phyloP scores from a whole-genome alignment of 2,113 vertebrate genomes.

The Agelaius tricolor region DNA sequence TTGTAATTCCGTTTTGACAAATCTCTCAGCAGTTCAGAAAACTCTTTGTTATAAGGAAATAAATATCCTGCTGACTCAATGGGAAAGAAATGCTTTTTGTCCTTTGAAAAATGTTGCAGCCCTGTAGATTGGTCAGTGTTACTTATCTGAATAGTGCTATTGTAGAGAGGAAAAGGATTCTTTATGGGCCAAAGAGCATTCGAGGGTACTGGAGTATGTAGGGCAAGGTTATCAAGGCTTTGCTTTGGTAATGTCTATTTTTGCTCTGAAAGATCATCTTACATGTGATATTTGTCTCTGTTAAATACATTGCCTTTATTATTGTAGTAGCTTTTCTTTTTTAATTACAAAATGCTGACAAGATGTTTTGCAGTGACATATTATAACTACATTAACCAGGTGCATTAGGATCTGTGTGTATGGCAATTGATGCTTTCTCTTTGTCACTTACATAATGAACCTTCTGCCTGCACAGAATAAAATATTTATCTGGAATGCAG shows the following conservation, averaged over 20 bases:
- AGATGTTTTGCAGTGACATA: slow-evolving; percentile 51
- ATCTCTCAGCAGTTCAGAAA: slow-evolving; percentile 56
- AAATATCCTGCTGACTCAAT: slow-evolving; percentile 56
- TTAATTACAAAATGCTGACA: slow-evolving; percentile 59
- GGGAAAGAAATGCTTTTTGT: slow-evolving; percentile 32
- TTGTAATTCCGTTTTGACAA: slow-evolving; percentile 58
- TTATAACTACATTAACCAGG: slow-evolving; percentile 63
- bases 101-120: slow-evolving; percentile 47
- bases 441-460: slow-evolving; percentile 64
- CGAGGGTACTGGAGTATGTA: slow-evolving; percentile 38
- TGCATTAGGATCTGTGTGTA: slow-evolving; percentile 43
- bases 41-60: slow-evolving; percentile 50
- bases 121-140: slow-evolving; percentile 47
- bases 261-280: slow-evolving; percentile 42
- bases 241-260: slow-evolving; percentile 23
- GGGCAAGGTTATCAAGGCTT: slow-evolving; percentile 51
- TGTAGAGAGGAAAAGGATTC: slow-evolving; percentile 34
- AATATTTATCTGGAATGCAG: slow-evolving; percentile 62
- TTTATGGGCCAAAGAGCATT: slow-evolving; percentile 54
- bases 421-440: slow-evolving; percentile 40
- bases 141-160: slow-evolving; percentile 46
- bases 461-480: slow-evolving; percentile 55
- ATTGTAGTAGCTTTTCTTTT: slow-evolving; percentile 50
- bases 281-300: slow-evolving; percentile 6
- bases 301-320: slow-evolving; percentile 38